Base-by-base conservation (phyloP, 2,797 vertebrate genomes). In the Coccyzus lansbergi region DNA sequence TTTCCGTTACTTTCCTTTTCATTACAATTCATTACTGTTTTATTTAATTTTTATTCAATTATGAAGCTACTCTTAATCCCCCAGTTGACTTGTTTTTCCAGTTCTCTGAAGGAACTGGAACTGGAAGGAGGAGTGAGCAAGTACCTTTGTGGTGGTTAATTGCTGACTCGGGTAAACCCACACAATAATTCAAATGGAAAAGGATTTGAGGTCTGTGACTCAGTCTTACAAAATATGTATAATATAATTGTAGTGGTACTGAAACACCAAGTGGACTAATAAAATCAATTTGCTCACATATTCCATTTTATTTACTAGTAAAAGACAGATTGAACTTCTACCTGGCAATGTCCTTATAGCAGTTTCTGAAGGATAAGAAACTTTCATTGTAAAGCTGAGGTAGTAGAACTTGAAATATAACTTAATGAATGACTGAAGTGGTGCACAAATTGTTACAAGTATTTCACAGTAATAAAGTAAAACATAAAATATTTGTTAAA, bases 301-400 rank as follows among this genome's bases (percentile, higher is more conserved):
- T 77, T 94, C 77, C 3, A 67, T 67, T 93, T 93, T 88, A 86
- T 72, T 90, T 74, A 83, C 40, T 90, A 82, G 53, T 51, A 78
- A 70, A 53, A 67, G 89, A 93, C 49, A 88, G 60, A 90, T 65
- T 34, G 60, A 92, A 83, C n/a, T 76, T 90, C 52, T 95, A 60
- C 74, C 60, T 24, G 16, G 38, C 70, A 18, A 49, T 93, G 42
- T 15, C 20, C 28, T 96, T 80, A 48, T 19, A 76, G n/a, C 46
- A 67, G 18, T 90, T 58, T 92, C 63, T 68, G 65, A 90, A 88
- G 71, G 49, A 75, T 38, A 89, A 70, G 46, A 77, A 77, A 31
- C 7, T 85, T 84, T 48, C 38, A 64, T 34, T 55, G 8, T 25
- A 88, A 87, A 82, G 10, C 13, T 52, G 25, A 67, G 26, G 78